These are phyloP conservation scores for Oryzias curvinotus DNA, from an alignment of 2,113 vertebrate species.

Conservation along the genomic window DNA sequence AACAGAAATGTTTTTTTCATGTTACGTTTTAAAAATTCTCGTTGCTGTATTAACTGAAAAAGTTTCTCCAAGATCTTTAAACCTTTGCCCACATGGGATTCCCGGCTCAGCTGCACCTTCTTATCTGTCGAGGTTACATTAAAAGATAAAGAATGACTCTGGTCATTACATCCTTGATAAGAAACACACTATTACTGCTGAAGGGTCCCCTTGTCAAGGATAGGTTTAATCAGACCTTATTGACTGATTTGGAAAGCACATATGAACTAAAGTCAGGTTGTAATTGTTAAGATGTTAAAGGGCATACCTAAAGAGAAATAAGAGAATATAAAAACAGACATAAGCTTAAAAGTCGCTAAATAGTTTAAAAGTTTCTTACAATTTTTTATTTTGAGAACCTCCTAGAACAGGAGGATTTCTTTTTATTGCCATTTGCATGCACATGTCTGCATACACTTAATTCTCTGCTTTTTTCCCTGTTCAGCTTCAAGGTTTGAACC, in stretches of 20 bases:
- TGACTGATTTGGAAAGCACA: conserved; percentile 9
- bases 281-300: neutral
- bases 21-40: neutral
- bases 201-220: neutral
- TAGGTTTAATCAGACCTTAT: conserved; percentile 9
- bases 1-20: neutral
- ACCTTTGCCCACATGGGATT: conserved; percentile 8
- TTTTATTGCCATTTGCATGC: neutral
- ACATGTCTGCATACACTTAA: neutral
- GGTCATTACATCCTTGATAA: conserved; percentile 31
- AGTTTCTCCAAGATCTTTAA: conserved; percentile 14
- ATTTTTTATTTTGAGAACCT: too few relatives aligned
- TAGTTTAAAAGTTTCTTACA: too few relatives aligned
- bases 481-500: conserved; percentile 15
- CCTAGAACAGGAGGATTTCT: too few relatives aligned
- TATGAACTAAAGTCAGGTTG: conserved; percentile 11
- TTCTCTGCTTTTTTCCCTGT: neutral
- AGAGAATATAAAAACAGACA: neutral
- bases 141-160: conserved; percentile 17
- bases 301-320: conserved; percentile 17
- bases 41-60: neutral
- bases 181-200: neutral
- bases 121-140: conserved; percentile 39
- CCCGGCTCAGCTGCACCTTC: neutral
- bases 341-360: too few relatives aligned